Evolutionary conservation across 1,140 invertebrate species (phyloP).

Genomic region (Carcinoscorpius rotundicauda): DNA sequence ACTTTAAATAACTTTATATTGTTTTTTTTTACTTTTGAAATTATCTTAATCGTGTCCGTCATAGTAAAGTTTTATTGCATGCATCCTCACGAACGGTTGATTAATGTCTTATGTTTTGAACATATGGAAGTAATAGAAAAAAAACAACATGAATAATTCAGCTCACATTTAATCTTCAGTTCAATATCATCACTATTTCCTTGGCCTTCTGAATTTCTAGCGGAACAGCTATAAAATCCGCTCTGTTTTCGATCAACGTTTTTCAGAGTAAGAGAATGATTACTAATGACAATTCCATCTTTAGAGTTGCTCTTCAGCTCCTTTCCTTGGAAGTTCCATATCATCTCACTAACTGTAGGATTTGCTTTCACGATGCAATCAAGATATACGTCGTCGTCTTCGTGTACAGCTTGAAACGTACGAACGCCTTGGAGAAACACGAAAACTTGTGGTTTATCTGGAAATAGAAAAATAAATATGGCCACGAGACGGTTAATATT

Average conservation of each 20-base stretch:
- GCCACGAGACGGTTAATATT: no score
- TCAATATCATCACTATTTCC: slow-evolving; percentile 67
- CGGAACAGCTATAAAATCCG: slow-evolving; percentile 62
- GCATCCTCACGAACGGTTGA: no score
- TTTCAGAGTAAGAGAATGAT: slow-evolving; percentile 44
- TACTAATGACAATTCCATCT: slow-evolving; percentile 63
- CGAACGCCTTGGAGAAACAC: no score
- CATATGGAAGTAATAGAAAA: no score
- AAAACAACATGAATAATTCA: no score
- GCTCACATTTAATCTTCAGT: slow-evolving; percentile 54
- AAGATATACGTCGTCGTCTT: slow-evolving; percentile 74
- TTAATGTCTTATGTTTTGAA: no score
- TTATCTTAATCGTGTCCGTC: no score
- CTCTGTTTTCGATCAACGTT: slow-evolving; percentile 25
- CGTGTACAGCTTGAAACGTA: slow-evolving; percentile 11
- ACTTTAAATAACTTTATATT: no score
- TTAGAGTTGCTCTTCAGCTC: slow-evolving; percentile 28
- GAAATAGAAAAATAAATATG: no score
- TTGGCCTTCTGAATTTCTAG: slow-evolving; percentile 75
- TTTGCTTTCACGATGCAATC: slow-evolving; percentile 51
- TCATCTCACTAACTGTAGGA: slow-evolving; percentile 22
- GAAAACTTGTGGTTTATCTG: no score
- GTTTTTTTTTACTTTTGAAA: no score
- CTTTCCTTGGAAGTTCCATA: slow-evolving; percentile 22
- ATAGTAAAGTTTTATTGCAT: no score